Evolutionary conservation across 2,113 vertebrate genomes (phyloP).

Genomic region (Psettodes erumei): DNA sequence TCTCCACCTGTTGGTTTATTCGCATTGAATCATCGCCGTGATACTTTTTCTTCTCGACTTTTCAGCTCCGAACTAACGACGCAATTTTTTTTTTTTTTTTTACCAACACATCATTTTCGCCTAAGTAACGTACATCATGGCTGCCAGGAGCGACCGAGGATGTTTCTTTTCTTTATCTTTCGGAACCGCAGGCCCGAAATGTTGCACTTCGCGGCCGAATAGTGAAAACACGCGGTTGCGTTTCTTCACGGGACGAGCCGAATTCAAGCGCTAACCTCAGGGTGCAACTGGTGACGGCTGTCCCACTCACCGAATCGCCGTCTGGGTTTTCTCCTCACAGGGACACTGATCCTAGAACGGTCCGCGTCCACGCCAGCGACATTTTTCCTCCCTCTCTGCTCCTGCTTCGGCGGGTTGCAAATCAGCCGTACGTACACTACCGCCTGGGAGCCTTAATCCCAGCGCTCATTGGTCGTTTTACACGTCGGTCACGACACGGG

Average conservation of each 20-base stretch:
- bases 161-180: background rate
- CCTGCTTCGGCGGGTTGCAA: conserved; percentile 80
- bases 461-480: conserved; percentile 20
- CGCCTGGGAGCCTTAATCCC: background rate
- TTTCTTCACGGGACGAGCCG: background rate
- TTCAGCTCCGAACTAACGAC: background rate
- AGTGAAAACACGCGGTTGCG: background rate
- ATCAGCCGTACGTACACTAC: conserved; percentile 71
- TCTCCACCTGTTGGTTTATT: background rate
- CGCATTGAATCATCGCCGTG: background rate
- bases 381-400: conserved; percentile 79
- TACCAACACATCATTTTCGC: background rate
- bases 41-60: background rate
- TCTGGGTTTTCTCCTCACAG: conserved; percentile 50
- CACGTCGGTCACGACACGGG: background rate
- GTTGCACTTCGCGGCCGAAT: background rate
- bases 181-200: conserved; percentile 11
- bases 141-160: conserved; percentile 21
- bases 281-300: conserved; percentile 65
- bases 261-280: conserved; percentile 14
- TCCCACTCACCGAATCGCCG: conserved; percentile 78
- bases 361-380: conserved; percentile 70
- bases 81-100: background rate
- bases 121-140: conserved; percentile 61
- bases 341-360: conserved; percentile 86